Evolutionary conservation across 2,888 invertebrate genomes (phyloP).

Genomic region (Hypolimnas misippus): DNA sequence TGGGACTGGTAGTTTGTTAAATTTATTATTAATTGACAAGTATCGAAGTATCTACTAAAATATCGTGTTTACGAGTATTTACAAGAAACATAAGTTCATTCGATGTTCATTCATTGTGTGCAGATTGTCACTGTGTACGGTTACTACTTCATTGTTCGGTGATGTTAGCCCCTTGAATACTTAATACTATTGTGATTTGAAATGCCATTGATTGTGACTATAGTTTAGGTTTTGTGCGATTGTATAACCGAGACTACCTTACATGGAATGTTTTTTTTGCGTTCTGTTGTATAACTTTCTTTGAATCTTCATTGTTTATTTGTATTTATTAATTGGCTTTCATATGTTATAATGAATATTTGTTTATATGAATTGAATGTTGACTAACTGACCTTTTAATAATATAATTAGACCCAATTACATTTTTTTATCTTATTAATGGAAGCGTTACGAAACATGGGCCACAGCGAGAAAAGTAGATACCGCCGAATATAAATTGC

Average conservation of each 20-base stretch:
- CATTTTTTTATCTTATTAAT: too few species aligned
- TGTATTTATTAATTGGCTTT: neutral
- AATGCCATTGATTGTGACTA: conserved; percentile 25
- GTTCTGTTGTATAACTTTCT: conserved; percentile 10
- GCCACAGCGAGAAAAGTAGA: too few species aligned
- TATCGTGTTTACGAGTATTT: conserved; percentile 1
- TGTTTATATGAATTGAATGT: too few species aligned
- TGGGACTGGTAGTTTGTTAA: too few species aligned
- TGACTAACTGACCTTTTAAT: too few species aligned
- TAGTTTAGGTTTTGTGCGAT: conserved; percentile 34
- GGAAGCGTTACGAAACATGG: too few species aligned
- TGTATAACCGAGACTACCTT: conserved; percentile 26
- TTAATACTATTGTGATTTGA: conserved; percentile 32
- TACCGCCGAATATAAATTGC: too few species aligned
- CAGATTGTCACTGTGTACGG: conserved; percentile 50
- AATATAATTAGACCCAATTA: too few species aligned
- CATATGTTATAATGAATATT: neutral
- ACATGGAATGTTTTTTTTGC: neutral
- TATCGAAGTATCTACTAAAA: neutral
- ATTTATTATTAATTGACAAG: too few species aligned
- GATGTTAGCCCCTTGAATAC: conserved; percentile 35
- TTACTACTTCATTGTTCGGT: conserved; percentile 53
- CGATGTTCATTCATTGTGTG: conserved; percentile 39
- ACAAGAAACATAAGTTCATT: conserved; percentile 5
- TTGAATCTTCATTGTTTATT: conserved; percentile 24